Conservation (phyloP, 1,140 invertebrate genomes). For the Heliconius hermathena region DNA sequence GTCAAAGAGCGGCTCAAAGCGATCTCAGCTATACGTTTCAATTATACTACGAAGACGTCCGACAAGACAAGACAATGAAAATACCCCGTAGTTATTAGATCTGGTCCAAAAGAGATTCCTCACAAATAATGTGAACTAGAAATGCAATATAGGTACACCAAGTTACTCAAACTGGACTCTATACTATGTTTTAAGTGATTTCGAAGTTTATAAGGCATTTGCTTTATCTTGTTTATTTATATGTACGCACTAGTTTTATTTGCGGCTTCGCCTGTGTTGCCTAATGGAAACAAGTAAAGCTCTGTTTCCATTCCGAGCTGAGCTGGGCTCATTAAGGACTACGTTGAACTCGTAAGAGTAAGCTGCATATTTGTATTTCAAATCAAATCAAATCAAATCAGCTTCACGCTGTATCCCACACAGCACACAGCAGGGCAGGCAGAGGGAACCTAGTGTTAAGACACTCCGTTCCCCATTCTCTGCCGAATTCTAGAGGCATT, state of each 20-base stretch:
- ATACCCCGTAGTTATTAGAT: neutral
- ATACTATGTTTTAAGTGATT: neutral
- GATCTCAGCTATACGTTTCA: neutral
- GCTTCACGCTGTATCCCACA: too few species aligned
- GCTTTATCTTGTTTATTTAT: neutral
- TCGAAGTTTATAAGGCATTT: neutral
- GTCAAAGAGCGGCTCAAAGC: neutral
- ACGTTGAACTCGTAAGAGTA: too few species aligned
- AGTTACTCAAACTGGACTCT: neutral
- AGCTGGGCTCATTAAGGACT: too few species aligned
- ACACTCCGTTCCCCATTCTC: too few species aligned
- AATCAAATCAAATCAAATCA: too few species aligned
- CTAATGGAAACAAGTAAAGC: too few species aligned
- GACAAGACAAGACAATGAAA: neutral
- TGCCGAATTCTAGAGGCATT: too few species aligned
- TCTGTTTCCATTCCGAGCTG: too few species aligned
- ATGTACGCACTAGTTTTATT: neutral
- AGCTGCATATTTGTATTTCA: too few species aligned
- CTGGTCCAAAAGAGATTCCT: neutral
- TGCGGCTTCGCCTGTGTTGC: neutral
- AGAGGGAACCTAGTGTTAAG: too few species aligned
- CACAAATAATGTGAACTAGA: slow-evolving; percentile 6
- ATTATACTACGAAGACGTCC: neutral
- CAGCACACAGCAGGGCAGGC: too few species aligned
- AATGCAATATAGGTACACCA: neutral